Evolutionary conservation across 2,797 vertebrate species (phyloP).

Genomic region (Megaceryle alcyon): DNA sequence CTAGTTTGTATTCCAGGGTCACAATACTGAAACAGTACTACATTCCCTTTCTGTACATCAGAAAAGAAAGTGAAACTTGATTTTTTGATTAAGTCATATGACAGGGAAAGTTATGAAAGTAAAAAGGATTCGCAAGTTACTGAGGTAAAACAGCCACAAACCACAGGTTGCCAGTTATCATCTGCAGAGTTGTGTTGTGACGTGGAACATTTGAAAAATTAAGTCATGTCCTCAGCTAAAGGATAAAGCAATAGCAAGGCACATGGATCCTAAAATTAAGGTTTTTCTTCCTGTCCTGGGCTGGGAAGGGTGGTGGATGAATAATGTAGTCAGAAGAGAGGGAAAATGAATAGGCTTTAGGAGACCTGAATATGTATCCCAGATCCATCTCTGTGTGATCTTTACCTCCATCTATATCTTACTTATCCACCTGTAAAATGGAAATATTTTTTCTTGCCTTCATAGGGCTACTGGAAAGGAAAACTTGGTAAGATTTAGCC

Average conservation of each 20-base stretch:
- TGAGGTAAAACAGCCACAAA: not conserved
- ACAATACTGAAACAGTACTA: not conserved
- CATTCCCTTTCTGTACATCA: not conserved
- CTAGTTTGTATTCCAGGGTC: not conserved
- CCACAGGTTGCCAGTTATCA: not conserved
- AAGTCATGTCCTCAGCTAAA: not conserved
- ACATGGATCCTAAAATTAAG: not conserved
- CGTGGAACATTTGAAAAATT: not conserved
- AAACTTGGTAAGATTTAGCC: not conserved
- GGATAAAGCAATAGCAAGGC: not conserved
- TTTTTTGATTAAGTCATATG: slow-evolving; percentile 18
- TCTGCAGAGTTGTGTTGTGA: not conserved
- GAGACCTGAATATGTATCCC: not conserved
- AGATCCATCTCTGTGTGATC: not conserved
- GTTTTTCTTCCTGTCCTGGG: not conserved
- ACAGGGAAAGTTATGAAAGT: not conserved
- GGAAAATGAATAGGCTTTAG: not conserved
- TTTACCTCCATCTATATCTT: not conserved
- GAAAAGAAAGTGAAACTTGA: slow-evolving; percentile 49
- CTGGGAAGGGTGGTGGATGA: not conserved
- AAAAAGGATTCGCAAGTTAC: not conserved
- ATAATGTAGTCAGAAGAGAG: not conserved
- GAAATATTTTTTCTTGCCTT: not conserved
- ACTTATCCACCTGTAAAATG: not conserved
- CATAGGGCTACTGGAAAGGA: not conserved